phyloP scores from a whole-genome alignment of 2,888 invertebrate species.

The Muschampia plurimacula region DNA sequence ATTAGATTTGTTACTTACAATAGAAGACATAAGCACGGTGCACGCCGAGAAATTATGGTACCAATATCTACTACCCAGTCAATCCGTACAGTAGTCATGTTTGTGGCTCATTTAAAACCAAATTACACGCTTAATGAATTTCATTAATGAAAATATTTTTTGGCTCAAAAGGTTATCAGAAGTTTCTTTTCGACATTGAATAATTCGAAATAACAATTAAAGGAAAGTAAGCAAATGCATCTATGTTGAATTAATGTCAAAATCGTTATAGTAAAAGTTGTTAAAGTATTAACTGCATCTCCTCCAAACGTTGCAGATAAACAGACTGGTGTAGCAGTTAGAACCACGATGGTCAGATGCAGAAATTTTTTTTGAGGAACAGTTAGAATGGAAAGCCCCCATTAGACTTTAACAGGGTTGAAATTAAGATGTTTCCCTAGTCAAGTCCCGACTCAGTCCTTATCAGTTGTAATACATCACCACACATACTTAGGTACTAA shows the following conservation, averaged over 20 bases:
- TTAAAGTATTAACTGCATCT: too few relatives aligned
- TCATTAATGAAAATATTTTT: constrained; percentile 5
- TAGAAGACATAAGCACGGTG: constrained; percentile 10
- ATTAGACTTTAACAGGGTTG: too few relatives aligned
- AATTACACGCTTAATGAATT: constrained; percentile 4
- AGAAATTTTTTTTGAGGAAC: too few relatives aligned
- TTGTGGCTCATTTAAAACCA: constrained; percentile 11
- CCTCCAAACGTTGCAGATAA: too few relatives aligned
- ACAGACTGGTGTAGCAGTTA: too few relatives aligned
- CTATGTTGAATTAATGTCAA: background rate
- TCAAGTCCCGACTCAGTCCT: too few relatives aligned
- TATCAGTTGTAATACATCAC: too few relatives aligned
- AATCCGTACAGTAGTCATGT: background rate
- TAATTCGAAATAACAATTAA: background rate
- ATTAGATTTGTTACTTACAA: constrained; percentile 69
- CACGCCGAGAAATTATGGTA: constrained; percentile 11
- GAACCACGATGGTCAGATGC: too few relatives aligned
- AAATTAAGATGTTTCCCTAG: too few relatives aligned
- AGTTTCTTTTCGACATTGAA: background rate
- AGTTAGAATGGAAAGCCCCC: too few relatives aligned
- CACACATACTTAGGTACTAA: too few relatives aligned
- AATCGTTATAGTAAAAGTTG: too few relatives aligned
- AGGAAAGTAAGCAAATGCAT: background rate
- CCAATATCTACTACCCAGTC: background rate
- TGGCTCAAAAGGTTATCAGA: background rate